Evolutionary conservation across 2,113 vertebrate genomes (phyloP).

Genomic region (human): GRCh38 chr3:32387001-32387500

Average conservation of each 20-base stretch:
- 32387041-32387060: background rate
- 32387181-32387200: background rate
- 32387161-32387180: background rate
- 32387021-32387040: background rate
- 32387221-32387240: background rate
- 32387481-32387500: background rate
- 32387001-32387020: background rate
- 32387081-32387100: background rate
- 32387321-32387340: background rate
- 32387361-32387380: background rate
- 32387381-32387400: background rate
- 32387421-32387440: background rate
- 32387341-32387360: background rate
- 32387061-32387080: background rate
- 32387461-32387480: background rate
- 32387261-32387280: background rate
- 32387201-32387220: background rate
- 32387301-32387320: background rate
- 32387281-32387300: background rate
- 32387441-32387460: background rate
- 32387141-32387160: background rate
- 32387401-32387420: background rate
- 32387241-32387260: no score
- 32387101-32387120: background rate
- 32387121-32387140: background rate